Conservation (phyloP, 2,797 vertebrate genomes). For the Sebastes baramenuke region DNA sequence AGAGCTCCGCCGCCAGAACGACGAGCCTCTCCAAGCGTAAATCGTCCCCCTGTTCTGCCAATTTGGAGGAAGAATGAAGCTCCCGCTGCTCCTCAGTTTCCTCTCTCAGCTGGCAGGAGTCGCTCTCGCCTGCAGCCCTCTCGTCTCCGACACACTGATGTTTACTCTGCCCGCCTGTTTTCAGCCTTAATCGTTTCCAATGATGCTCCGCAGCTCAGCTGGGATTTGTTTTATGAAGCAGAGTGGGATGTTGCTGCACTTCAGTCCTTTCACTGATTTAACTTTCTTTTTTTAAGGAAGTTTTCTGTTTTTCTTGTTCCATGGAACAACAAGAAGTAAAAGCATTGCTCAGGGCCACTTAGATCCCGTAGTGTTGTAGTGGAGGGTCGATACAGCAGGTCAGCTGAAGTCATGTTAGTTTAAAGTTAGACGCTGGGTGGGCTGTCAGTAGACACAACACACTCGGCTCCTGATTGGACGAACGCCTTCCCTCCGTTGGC, state of each 20-base stretch:
- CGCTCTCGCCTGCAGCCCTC: background rate
- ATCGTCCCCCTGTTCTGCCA: slow-evolving; percentile 51
- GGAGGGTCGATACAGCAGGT: background rate
- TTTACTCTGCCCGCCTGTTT: slow-evolving; percentile 9
- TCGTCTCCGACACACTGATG: background rate
- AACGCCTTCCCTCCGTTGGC: no score
- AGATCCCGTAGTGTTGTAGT: background rate
- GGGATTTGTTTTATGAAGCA: slow-evolving; percentile 20
- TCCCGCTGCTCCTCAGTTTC: slow-evolving; percentile 41
- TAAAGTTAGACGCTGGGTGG: background rate
- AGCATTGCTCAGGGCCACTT: background rate
- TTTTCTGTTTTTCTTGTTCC: background rate
- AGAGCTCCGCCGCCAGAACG: no score
- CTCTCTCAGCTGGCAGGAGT: slow-evolving; percentile 15
- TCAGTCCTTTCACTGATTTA: background rate
- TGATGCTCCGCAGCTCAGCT: slow-evolving; percentile 2
- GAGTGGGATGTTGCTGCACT: slow-evolving; percentile 17
- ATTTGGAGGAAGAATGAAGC: slow-evolving; percentile 58
- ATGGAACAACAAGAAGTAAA: background rate
- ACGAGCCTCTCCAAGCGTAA: slow-evolving; percentile 10
- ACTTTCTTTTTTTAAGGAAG: no score
- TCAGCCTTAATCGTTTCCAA: slow-evolving; percentile 17
- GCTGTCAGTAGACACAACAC: no score
- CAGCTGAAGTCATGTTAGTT: background rate
- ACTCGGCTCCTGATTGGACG: no score